Conservation (phyloP, 1,140 invertebrate genomes). For the Phenacoccus solenopsis region DNA sequence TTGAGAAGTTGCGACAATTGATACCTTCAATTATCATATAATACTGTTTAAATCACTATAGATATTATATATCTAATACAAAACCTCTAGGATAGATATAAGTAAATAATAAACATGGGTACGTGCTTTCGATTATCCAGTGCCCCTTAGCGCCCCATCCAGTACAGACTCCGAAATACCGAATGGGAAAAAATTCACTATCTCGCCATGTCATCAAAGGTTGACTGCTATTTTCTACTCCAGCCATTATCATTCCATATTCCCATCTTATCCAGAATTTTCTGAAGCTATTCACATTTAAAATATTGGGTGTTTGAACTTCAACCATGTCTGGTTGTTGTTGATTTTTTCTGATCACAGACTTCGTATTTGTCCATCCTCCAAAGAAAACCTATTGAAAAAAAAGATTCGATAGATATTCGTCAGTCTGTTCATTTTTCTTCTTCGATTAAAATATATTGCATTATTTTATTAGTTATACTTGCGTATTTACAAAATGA, state of each 20-base stretch:
- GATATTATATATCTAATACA: too few relatives aligned
- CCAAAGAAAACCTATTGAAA: slow-evolving; percentile 72
- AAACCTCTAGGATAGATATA: too few relatives aligned
- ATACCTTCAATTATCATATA: too few relatives aligned
- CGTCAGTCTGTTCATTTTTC: too few relatives aligned
- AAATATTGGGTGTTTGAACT: slow-evolving; percentile 51
- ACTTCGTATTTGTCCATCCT: slow-evolving; percentile 69
- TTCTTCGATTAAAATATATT: too few relatives aligned
- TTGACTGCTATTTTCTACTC: slow-evolving; percentile 50
- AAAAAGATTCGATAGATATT: too few relatives aligned
- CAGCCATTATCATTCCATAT: slow-evolving; percentile 48
- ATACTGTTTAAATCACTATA: too few relatives aligned
- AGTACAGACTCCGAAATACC: slow-evolving; percentile 64
- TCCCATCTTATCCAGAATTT: slow-evolving; percentile 73
- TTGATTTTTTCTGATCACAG: slow-evolving; percentile 64
- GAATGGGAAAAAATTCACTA: slow-evolving; percentile 50
- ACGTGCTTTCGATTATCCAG: slow-evolving; percentile 64
- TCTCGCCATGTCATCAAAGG: slow-evolving; percentile 58
- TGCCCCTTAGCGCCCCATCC: slow-evolving; percentile 70
- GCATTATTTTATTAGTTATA: too few relatives aligned
- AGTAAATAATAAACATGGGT: too few relatives aligned
- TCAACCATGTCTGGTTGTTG: slow-evolving; percentile 63
- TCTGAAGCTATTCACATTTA: slow-evolving; percentile 54
- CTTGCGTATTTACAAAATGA: too few relatives aligned
- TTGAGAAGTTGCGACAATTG: too few relatives aligned